Evolutionary conservation across 2,888 invertebrate species (phyloP), one percentile per base, ranked within the genome.

Genomic region (Rhimphoctona megacephalus): DNA sequence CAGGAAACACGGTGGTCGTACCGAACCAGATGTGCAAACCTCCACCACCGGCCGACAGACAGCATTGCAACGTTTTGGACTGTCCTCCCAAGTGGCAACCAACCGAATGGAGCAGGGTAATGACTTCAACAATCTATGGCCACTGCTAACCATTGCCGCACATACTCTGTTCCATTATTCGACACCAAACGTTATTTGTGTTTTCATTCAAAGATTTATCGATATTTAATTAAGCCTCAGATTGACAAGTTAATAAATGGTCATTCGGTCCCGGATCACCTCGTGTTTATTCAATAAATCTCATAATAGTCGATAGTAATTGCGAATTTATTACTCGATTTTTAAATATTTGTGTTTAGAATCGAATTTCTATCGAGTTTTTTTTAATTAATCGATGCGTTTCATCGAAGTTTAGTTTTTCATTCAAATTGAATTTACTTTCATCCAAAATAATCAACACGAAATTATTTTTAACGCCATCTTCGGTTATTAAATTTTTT

Each of bases 21-120:
- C 98, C 99, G 0, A 98, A 98, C 94, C 97, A 97, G 93, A 97
- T 98, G 97, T 98, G 99, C 92, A 98, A 98, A 0, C 97, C 98
- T 92, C 98, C 98, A 0, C 97, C 97, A 0, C 99, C 99, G 0
- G 96, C 97, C 0, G 98, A 98, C 93, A 95, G 98, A 0, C 98
- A 98, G 94, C 97, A 97, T 93, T 99, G 99, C 95, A 98, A 98
- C 94, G 97, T 98, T 0, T 95, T 98, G 83, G 98, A 99, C 94
- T 99, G 99, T 92, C 98, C 98, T 0, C 97, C 98, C 0, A 95
- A 97, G 88, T 99, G 99, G 99, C 97, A 97, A 89, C 95, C 97
- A 0, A 97, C 97, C 0, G 97, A 97, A 74, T 99, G 99, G 99
- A 96, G 97, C 33, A 97, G 95, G 94, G 96, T 96, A 92, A 90